These are phyloP conservation scores for Pantelozetes paolii DNA, from an alignment of 2,888 invertebrate genomes.

Conservation along the genomic window DNA sequence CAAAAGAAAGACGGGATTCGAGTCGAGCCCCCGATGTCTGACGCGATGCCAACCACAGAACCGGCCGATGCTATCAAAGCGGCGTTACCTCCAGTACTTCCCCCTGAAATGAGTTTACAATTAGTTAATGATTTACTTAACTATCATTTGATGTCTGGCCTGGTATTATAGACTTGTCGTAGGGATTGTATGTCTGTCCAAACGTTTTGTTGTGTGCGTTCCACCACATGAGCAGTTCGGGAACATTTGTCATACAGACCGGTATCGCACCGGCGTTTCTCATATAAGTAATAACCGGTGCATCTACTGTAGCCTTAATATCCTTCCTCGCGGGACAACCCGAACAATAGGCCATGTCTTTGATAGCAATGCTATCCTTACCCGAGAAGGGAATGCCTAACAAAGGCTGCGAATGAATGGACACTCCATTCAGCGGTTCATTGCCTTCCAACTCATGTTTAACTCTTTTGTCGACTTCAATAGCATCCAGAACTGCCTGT, in stretches of 20 bases:
- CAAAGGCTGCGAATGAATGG: conserved; percentile 29
- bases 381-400: conserved; percentile 86
- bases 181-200: conserved; percentile 76
- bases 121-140: not conserved
- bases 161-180: conserved; percentile 65
- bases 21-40: conserved; percentile 95
- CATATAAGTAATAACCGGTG: conserved; percentile 62
- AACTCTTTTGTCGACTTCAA: conserved; percentile 66
- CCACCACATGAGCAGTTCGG: conserved; percentile 69
- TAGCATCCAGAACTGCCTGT: conserved; percentile 72
- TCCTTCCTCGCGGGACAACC: conserved; percentile 68
- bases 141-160: not conserved
- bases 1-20: conserved; percentile 86
- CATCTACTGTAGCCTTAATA: conserved; percentile 63
- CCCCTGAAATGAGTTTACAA: conserved; percentile 58
- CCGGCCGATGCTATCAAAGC: conserved; percentile 70
- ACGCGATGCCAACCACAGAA: conserved; percentile 79
- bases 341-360: conserved; percentile 72
- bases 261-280: conserved; percentile 72
- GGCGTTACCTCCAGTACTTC: conserved; percentile 61
- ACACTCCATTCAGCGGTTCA: conserved; percentile 51
- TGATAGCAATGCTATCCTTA: conserved; percentile 77
- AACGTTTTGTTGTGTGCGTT: conserved; percentile 57
- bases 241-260: conserved; percentile 74
- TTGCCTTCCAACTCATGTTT: conserved; percentile 51